Conservation (phyloP, 2,113 vertebrate genomes). For the Alces alces region DNA sequence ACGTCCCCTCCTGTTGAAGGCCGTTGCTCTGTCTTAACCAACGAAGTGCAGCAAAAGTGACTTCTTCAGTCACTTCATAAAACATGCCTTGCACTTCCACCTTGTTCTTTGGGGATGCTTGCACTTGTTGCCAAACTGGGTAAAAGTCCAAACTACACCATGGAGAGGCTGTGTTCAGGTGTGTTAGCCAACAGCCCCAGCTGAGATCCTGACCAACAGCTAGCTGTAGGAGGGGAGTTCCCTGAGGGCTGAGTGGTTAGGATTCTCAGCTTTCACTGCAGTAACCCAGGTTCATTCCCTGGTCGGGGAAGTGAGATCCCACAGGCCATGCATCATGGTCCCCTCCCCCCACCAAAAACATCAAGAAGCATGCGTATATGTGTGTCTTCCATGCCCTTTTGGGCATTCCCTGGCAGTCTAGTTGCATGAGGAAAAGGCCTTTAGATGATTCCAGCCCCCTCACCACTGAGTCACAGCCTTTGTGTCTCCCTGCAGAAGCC, state of each 20-base stretch:
- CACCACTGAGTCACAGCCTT: background rate
- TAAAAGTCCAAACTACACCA: background rate
- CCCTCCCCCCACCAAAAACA: accelerated
- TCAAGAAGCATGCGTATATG: background rate
- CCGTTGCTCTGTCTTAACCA: background rate
- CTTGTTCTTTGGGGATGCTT: background rate
- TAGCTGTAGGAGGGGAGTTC: background rate
- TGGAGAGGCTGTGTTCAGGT: background rate
- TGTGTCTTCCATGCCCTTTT: background rate
- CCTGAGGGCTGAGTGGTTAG: background rate
- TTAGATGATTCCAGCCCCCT: background rate
- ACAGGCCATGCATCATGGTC: background rate
- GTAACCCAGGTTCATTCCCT: background rate
- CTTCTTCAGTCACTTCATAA: background rate
- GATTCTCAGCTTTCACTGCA: background rate
- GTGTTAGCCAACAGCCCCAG: background rate
- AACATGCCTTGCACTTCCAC: background rate
- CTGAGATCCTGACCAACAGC: background rate
- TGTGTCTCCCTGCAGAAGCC: background rate
- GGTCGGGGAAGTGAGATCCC: background rate
- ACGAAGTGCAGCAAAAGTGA: background rate
- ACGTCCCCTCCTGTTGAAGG: background rate
- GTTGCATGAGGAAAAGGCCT: background rate
- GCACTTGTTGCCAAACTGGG: background rate
- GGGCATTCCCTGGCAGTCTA: background rate